Conservation (phyloP, 2,888 invertebrate genomes). For the Halocaridina rubra region DNA sequence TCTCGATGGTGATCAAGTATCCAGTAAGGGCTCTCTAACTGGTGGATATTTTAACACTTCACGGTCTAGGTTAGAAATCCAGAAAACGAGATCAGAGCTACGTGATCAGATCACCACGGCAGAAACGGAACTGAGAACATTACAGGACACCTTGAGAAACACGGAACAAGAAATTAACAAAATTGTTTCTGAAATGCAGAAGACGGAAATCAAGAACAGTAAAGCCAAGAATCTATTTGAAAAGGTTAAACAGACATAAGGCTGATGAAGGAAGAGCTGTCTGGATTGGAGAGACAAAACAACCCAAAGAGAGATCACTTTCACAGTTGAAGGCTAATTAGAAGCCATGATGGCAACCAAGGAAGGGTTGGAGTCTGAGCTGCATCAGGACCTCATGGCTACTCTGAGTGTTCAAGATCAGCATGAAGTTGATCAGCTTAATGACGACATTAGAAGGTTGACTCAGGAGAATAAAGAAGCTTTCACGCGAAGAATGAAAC, state of each 20-base stretch:
- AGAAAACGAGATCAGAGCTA: conserved; percentile 88
- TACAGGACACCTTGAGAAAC: conserved; percentile 82
- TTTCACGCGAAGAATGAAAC: conserved; percentile 92
- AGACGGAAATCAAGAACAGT: conserved; percentile 96
- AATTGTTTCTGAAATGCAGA: conserved; percentile 96
- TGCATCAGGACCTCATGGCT: conserved; percentile 79
- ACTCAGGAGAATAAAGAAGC: conserved; percentile 96
- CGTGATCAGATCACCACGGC: conserved; percentile 83
- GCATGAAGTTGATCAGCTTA: conserved; percentile 87
- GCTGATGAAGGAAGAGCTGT: conserved; percentile 93
- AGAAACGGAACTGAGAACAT: conserved; percentile 79
- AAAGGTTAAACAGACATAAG: conserved; percentile 96
- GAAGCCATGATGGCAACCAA: conserved; percentile 97
- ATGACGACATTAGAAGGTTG: conserved; percentile 91
- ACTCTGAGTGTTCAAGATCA: conserved; percentile 76
- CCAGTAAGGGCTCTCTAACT: conserved; percentile 95
- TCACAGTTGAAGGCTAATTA: conserved; percentile 91
- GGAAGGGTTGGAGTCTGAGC: conserved; percentile 90
- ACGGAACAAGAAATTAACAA: conserved; percentile 86
- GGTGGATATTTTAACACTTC: conserved; percentile 99
- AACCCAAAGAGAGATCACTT: conserved; percentile 91
- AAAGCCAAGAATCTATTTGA: conserved; percentile 98
- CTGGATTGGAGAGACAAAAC: conserved; percentile 88
- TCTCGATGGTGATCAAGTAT: no score
- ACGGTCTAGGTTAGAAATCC: conserved; percentile 91